These are phyloP conservation scores for Eptesicus fuscus DNA, from an alignment of 2,113 vertebrate species.

Conservation along the genomic window DNA sequence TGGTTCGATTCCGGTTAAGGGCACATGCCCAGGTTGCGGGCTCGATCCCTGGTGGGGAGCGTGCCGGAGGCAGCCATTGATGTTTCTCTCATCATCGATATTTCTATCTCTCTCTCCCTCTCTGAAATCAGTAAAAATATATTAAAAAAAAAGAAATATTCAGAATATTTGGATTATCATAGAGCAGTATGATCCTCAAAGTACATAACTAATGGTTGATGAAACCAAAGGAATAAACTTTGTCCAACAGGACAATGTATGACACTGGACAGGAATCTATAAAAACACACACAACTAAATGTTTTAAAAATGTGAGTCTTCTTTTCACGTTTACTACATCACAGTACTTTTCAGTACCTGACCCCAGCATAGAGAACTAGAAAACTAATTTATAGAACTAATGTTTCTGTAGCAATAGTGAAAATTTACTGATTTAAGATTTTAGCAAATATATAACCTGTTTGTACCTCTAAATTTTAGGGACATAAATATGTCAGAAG, in stretches of 20 bases:
- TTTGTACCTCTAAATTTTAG: neutral
- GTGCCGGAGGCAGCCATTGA: no score
- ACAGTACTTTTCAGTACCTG: neutral
- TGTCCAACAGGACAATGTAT: neutral
- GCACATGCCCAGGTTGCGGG: no score
- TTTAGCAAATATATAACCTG: slow-evolving; percentile 20
- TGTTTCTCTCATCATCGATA: no score
- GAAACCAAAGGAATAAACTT: slow-evolving; percentile 29
- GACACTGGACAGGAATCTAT: neutral
- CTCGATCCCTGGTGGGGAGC: no score
- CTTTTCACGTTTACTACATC: neutral
- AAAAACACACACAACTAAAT: neutral
- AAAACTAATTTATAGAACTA: slow-evolving; percentile 28
- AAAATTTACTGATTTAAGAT: slow-evolving; percentile 13
- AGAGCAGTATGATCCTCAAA: neutral
- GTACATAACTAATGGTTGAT: neutral
- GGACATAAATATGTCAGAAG: neutral
- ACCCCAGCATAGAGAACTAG: neutral
- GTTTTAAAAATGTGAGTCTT: neutral
- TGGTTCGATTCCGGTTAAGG: no score
- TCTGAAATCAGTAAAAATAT: no score
- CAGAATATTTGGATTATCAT: neutral
- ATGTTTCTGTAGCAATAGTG: neutral
- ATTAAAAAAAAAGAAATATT: no score
- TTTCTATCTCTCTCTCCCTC: no score